Evolutionary conservation across 2,888 invertebrate genomes (phyloP).

Genomic region (Patella pellucida): DNA sequence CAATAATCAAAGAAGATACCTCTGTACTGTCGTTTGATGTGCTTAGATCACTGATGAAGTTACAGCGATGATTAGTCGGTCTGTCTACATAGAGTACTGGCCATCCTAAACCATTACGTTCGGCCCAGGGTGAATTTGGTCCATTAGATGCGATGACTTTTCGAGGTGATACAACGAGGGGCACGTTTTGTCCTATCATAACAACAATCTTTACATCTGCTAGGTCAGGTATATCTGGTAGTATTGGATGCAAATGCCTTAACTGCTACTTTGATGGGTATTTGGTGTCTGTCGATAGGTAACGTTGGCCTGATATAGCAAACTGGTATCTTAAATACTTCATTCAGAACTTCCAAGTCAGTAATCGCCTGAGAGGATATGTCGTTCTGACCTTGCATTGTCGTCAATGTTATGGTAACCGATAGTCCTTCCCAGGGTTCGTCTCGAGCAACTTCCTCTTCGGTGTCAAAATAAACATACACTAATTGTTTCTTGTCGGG

Average conservation of each 20-base stretch:
- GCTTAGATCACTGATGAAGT: background rate
- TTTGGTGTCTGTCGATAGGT: background rate
- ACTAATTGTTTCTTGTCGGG: too few species aligned
- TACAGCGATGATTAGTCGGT: background rate
- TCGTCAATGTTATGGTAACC: background rate
- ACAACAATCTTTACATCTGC: background rate
- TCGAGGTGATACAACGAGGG: background rate
- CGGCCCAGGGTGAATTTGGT: background rate
- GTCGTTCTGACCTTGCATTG: background rate
- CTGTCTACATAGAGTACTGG: background rate
- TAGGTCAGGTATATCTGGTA: background rate
- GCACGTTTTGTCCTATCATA: background rate
- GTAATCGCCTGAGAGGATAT: background rate
- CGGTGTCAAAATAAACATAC: background rate
- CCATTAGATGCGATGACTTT: background rate
- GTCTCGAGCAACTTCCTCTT: background rate
- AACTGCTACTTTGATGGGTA: background rate
- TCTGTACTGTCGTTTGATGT: background rate
- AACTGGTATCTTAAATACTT: background rate
- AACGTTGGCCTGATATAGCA: background rate
- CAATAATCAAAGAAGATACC: background rate
- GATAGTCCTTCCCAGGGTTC: background rate
- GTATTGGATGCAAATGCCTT: background rate
- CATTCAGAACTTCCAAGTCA: background rate
- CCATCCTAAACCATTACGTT: background rate